Evolutionary conservation across 2,888 invertebrate genomes (phyloP), one percentile per base, ranked within the genome.

Genomic region (Lordiphosa andalusiaca): DNA sequence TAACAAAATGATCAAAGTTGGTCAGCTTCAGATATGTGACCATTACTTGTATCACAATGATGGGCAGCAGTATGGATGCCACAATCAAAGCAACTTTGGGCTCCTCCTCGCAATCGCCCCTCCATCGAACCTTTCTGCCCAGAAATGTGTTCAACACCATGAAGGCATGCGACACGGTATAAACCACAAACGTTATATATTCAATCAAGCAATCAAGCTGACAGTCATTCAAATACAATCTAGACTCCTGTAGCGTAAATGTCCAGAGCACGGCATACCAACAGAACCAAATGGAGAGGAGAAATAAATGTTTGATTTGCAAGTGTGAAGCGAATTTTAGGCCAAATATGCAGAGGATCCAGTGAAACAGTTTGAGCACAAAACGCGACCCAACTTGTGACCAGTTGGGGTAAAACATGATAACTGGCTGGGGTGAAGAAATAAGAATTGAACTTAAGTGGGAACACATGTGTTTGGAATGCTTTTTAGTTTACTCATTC

Each of bases 131-230:
- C 52, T 49, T 12, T 58, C 54, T 0, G 30, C 30, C 10, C 4
- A 62, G 12, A 6, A 67, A 67, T 1, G 66, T 65, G 7, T 62
- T 60, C 23, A 62, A 13, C 39, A 80, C 3, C 2, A 84, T 52
- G 7, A 51, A n/a, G 4, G 44, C 30, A 39, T 80, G 80, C 0
- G 64, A 52, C 0, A 33, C 0, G 0, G 69, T 63, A 12, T 53
- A 21, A 13, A 41, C 36, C 4, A 48, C 5, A 4, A 62, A 54
- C 12, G 75, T 42, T 4, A 50, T 9, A 0, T 56, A 13, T 0
- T 48, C 12, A 1, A 69, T 21, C 9, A 60, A 4, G 33, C 70
- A 75, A 47, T 72, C 67, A 1, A 84, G 37, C 4, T 41, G 10
- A 13, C 75, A 72, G 4, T 37, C 57, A n/a, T 12, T 1, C 0